These are phyloP conservation scores for Megaustenia siamemsis DNA, from an alignment of 2,888 invertebrate genomes.

Conservation along the genomic window DNA sequence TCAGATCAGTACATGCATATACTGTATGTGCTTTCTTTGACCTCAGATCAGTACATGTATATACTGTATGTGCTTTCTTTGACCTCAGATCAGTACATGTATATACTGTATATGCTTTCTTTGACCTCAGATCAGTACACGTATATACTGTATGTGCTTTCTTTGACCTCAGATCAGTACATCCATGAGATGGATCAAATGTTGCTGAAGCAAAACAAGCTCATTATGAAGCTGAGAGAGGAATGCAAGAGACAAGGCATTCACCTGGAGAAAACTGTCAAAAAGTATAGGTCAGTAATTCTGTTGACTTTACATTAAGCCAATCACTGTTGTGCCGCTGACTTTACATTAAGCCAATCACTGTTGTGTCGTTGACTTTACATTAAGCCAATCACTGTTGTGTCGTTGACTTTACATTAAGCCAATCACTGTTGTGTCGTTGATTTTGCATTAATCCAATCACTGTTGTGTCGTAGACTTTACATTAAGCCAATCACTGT, in stretches of 20 bases:
- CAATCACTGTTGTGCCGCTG: too few species aligned
- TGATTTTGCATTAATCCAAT: too few species aligned
- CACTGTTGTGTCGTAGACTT: too few species aligned
- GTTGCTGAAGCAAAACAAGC: conserved; percentile 72
- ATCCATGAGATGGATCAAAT: conserved; percentile 76
- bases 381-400: too few species aligned
- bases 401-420: too few species aligned
- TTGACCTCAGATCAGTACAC: too few species aligned
- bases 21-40: background rate
- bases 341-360: too few species aligned
- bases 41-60: conserved; percentile 64
- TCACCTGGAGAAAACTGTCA: conserved; percentile 71
- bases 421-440: too few species aligned
- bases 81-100: too few species aligned
- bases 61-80: conserved; percentile 47
- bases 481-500: too few species aligned
- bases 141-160: background rate
- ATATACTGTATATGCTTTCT: too few species aligned
- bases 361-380: too few species aligned
- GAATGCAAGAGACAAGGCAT: conserved; percentile 74
- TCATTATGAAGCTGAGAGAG: conserved; percentile 74
- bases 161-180: conserved; percentile 64
- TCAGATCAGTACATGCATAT: background rate
- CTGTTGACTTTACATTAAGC: background rate
- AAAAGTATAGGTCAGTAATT: conserved; percentile 73